Conservation (phyloP, 53 echinoderm and acorn worm species). For the Paelopatides confundens region DNA sequence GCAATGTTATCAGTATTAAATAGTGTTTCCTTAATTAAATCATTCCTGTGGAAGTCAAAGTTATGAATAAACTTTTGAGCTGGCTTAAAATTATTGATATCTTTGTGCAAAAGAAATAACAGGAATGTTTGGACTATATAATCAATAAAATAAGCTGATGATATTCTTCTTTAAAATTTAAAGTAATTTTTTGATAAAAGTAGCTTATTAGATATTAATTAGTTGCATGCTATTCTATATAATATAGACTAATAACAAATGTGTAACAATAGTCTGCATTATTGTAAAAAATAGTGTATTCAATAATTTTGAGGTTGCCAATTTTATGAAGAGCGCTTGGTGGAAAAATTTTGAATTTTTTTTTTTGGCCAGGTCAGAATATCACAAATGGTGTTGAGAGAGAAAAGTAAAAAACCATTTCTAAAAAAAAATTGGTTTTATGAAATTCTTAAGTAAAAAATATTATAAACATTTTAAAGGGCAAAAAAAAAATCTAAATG, state of each 20-base stretch:
- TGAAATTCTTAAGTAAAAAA: neutral
- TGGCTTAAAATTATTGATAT: slow-evolving; percentile 37
- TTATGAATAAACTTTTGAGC: slow-evolving; percentile 40
- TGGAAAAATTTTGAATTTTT: too few species aligned
- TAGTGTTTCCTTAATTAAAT: slow-evolving; percentile 25
- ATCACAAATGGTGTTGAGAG: too few species aligned
- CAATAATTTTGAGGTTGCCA: neutral
- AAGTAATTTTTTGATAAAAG: neutral
- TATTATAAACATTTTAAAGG: neutral
- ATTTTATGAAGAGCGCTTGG: too few species aligned
- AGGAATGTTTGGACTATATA: too few species aligned
- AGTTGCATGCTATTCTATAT: slow-evolving; percentile 11
- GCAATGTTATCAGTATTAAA: slow-evolving; percentile 19
- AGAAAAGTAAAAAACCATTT: too few species aligned
- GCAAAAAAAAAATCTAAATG: slow-evolving; percentile 11
- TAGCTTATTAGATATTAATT: slow-evolving; percentile 3
- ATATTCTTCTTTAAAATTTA: too few species aligned
- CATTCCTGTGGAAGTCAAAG: slow-evolving; percentile 25
- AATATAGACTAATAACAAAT: neutral
- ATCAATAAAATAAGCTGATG: too few species aligned
- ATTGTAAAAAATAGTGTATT: slow-evolving; percentile 42
- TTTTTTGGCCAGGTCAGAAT: too few species aligned
- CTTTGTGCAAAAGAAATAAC: slow-evolving; percentile 15
- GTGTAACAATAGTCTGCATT: slow-evolving; percentile 20
- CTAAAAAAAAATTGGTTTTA: neutral